Evolutionary conservation across 2,888 invertebrate species (phyloP).

Genomic region (Phanerotoma sp.): DNA sequence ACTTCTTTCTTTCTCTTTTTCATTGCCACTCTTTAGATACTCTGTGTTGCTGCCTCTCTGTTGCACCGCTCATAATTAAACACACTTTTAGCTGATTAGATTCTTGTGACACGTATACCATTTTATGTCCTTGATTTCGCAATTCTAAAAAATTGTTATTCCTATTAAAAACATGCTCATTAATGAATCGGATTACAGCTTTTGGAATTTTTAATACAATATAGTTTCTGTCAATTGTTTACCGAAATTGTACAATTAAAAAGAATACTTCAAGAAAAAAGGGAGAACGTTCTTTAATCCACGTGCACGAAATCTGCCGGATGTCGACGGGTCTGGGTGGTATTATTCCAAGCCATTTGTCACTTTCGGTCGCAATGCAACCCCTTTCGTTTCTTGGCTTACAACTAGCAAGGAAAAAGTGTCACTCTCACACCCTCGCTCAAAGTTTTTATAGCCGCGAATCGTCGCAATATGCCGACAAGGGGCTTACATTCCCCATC

Average conservation of each 20-base stretch:
- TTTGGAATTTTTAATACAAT: neutral
- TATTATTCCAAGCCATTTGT: slow-evolving; percentile 58
- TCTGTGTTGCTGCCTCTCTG: slow-evolving; percentile 30
- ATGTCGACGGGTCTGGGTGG: slow-evolving; percentile 42
- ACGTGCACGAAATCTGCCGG: slow-evolving; percentile 11
- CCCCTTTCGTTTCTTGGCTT: slow-evolving; percentile 51
- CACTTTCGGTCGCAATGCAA: slow-evolving; percentile 49
- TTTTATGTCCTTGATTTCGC: neutral
- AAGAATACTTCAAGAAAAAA: neutral
- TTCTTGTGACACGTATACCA: slow-evolving; percentile 30
- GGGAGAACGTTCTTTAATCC: slow-evolving; percentile 7
- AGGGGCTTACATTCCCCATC: slow-evolving; percentile 48
- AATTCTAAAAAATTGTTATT: neutral
- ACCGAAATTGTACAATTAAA: neutral
- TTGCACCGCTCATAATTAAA: slow-evolving; percentile 54
- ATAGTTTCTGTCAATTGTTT: too few species aligned
- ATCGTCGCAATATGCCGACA: slow-evolving; percentile 57
- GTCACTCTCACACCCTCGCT: slow-evolving; percentile 15
- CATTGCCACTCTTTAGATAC: slow-evolving; percentile 31
- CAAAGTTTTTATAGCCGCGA: slow-evolving; percentile 56
- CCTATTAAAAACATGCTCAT: neutral
- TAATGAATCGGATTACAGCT: too few species aligned
- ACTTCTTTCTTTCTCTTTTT: slow-evolving; percentile 19
- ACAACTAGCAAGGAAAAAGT: slow-evolving; percentile 12
- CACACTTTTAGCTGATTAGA: slow-evolving; percentile 58